Percentiles rank a stretch among this genome's conserved stretches.
These are phyloP conservation scores for Turritopsis rubra DNA, from an alignment of 30 jellyfish, hydroid and myxozoan genomes.

Conservation along the genomic window DNA sequence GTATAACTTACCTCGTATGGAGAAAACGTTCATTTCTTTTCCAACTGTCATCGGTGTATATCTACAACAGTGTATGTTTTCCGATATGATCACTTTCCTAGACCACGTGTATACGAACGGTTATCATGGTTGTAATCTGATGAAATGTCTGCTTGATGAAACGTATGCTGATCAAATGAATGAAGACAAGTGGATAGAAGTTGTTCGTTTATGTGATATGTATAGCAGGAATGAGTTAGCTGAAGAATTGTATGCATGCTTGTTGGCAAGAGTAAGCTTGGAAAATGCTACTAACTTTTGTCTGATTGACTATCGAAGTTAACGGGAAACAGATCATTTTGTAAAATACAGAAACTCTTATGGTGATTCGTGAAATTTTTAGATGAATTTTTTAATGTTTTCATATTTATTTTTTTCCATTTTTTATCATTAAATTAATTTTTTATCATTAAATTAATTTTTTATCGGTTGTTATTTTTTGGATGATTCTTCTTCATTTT, in stretches of 20 bases:
- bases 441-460: no score
- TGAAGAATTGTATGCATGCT: constrained; percentile 45
- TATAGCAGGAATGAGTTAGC: constrained; percentile 29
- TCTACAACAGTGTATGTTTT: not conserved
- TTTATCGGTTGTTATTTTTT: no score
- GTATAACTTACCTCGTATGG: constrained; percentile 28
- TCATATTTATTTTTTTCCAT: no score
- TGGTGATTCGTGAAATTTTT: no score
- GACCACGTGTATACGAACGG: constrained; percentile 29
- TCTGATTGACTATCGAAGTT: constrained; percentile 36
- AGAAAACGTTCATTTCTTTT: constrained; percentile 35
- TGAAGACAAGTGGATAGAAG: constrained; percentile 42
- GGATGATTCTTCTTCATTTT: no score
- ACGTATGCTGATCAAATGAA: constrained; percentile 44
- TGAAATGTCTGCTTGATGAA: constrained; percentile 40
- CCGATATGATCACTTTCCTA: constrained; percentile 25
- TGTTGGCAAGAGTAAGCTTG: constrained; percentile 42
- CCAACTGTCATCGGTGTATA: constrained; percentile 32
- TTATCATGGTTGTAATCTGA: constrained; percentile 4
- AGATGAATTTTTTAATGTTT: no score
- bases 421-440: no score
- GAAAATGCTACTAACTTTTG: constrained; percentile 45
- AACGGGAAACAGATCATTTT: no score
- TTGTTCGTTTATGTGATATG: constrained; percentile 35
- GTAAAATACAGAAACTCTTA: no score